These are phyloP conservation scores for Gnathochromis pfefferi DNA, from an alignment of 2,113 vertebrate genomes.

Conservation along the genomic window DNA sequence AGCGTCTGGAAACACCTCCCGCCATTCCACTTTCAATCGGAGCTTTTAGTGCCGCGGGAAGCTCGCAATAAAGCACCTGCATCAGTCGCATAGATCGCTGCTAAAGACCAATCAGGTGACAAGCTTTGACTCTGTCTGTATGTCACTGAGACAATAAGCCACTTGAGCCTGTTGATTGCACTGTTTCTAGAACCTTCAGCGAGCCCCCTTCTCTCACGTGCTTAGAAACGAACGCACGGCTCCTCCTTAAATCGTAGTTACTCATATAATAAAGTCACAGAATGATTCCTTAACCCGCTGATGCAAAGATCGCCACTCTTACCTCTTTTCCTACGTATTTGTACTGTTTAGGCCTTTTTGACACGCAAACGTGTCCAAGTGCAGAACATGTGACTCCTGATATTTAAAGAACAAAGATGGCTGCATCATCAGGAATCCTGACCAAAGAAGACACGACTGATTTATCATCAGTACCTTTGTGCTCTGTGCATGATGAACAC, in stretches of 20 bases:
- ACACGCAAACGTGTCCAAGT: not conserved
- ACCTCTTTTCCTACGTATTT: not conserved
- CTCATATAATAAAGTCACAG: not conserved
- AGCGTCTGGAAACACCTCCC: conserved; percentile 39
- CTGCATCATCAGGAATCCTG: not conserved
- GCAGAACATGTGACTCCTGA: not conserved
- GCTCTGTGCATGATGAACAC: not conserved
- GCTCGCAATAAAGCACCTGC: conserved; percentile 23
- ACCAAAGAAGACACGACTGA: not conserved
- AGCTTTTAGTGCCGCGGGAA: conserved; percentile 55
- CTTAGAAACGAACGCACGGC: not conserved
- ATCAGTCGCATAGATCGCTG: conserved; percentile 11
- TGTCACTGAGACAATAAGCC: not conserved
- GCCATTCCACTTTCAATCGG: conserved; percentile 27
- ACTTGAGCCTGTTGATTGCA: conserved; percentile 11
- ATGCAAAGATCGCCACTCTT: not conserved
- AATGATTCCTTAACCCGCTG: not conserved
- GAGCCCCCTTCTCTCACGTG: not conserved
- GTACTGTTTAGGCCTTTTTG: not conserved
- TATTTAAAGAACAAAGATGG: not conserved
- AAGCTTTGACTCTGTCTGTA: not conserved
- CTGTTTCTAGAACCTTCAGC: not conserved
- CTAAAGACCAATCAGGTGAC: conserved; percentile 38
- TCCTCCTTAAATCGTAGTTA: not conserved
- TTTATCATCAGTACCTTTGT: not conserved